Base-by-base conservation (phyloP, 1,140 invertebrate species). In the Hyphantria cunea region DNA sequence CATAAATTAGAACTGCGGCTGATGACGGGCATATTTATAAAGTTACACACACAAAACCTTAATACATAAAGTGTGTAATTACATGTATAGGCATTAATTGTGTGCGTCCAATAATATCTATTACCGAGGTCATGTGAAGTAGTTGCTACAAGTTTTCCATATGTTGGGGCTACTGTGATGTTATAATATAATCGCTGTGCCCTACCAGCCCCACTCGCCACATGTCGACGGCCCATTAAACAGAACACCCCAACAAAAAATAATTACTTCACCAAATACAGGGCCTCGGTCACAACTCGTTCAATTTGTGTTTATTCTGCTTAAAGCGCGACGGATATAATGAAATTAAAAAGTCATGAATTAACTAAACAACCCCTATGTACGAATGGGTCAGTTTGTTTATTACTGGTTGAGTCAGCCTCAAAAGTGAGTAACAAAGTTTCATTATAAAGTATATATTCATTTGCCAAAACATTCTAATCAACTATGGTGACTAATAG, bases 181-280 rank as follows among this genome's bases (percentile, higher is more conserved):
- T 66, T 52, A 68, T 55, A 65, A 55, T 59, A 70, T 58, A 68
- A 65, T 72, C 69, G 61, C 54, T 55, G 14, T 13, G 44, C 51
- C 49, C 51, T 32, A 6, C 49, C 58, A 47, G 62, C 51, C 39
- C 63, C 66, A 44, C 53, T 64, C 67, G 66, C 80, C 84, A 84
- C 66, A 86, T 85, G 82, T 82, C 76, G 72, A 51, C 78, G 65
- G 68, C 70, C 74, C 80, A 76, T 86, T 77, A 82, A 82, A 81
- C 66, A 53, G 56, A 68, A 69, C 66, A 69, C 70, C 80, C 75
- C 65, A 72, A 84, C 78, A 80, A 84, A 85, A 86, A 82, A 82
- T 87, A 89, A 89, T 85, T 80, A 82, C 82, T 82, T 77, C 72
- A 81, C 80, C 86, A 86, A 69, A 72, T 64, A 75, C 72, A 64